phyloP scores from a whole-genome alignment of 2,888 invertebrate species.

The Sussaba pulchella region DNA sequence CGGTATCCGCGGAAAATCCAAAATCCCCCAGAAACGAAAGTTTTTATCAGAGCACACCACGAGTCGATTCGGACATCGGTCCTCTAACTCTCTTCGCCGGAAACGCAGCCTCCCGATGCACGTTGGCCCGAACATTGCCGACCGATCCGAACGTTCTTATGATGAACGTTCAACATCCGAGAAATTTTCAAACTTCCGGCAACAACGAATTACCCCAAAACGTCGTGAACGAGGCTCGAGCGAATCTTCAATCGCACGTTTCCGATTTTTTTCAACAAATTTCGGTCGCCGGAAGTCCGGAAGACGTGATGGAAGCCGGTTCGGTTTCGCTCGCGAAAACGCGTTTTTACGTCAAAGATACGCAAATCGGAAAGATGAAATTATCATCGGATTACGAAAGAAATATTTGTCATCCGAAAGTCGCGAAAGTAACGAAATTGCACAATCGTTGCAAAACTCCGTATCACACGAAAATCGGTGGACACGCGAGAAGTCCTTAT shows the following conservation, averaged over 20 bases:
- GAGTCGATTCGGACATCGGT: slow-evolving; percentile 82
- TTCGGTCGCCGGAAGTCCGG: slow-evolving; percentile 82
- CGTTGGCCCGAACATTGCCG: slow-evolving; percentile 77
- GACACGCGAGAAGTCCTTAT: slow-evolving; percentile 70
- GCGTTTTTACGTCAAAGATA: slow-evolving; percentile 71
- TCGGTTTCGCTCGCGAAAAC: slow-evolving; percentile 76
- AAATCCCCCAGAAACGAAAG: slow-evolving; percentile 78
- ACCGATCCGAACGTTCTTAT: slow-evolving; percentile 76
- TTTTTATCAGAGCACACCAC: slow-evolving; percentile 82
- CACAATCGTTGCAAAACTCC: slow-evolving; percentile 79
- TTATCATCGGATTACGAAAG: slow-evolving; percentile 68
- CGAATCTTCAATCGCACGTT: slow-evolving; percentile 81
- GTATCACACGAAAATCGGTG: slow-evolving; percentile 75
- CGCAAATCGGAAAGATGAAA: slow-evolving; percentile 67
- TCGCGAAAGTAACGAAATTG: slow-evolving; percentile 80
- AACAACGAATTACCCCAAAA: slow-evolving; percentile 80
- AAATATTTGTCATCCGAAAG: slow-evolving; percentile 76
- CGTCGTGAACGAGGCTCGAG: slow-evolving; percentile 80
- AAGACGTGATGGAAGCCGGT: slow-evolving; percentile 82
- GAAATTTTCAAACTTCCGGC: slow-evolving; percentile 68
- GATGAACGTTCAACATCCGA: slow-evolving; percentile 60
- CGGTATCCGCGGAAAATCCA: slow-evolving; percentile 73
- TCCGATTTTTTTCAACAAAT: slow-evolving; percentile 83
- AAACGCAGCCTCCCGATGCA: slow-evolving; percentile 48
- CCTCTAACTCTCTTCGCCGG: slow-evolving; percentile 77